Evolutionary conservation across 2,113 vertebrate species (phyloP), one percentile per base, ranked within the genome.

Genomic region (Oenanthe oenanthe): DNA sequence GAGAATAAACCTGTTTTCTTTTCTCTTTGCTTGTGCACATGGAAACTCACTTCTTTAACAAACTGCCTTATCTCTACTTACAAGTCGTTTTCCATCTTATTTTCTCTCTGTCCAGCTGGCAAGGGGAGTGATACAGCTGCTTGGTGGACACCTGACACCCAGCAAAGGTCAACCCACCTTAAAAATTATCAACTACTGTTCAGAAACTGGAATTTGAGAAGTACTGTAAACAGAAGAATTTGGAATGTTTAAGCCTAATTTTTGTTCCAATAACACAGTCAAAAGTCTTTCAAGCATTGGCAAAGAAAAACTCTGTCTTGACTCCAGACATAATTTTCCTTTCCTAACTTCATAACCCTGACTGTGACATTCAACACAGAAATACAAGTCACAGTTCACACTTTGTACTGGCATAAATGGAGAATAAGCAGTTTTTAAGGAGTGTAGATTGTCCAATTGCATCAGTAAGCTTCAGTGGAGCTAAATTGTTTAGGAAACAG

Each of bases 11-110:
- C 9, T 14, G 2, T 16, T 28, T 29, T 60, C 24, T 34, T 16
- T 18, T 7, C 25, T 57, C 71, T 36, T 26, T 50, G 36, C 17
- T 58, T 36, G 4, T 67, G 61, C 20, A 31, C 34, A 25, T 17
- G 25, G 20, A 75, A 42, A 58, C 25, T 67, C 19, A 43, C 17
- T 43, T 51, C 11, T 51, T 67, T 67, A 51, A 26, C 32, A 43
- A 58, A 58, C 14, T 47, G 9, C 12, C n/a, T 47, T 28, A 32
- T 54, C 43, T 85, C 53, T 76, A 53, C 14, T 43, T 32, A 36
- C 0, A 1, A 18, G 21, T 45, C 0, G 28, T 45, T 86, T 76
- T 22, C 10, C 11, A 51, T 28, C 62, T 53, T 22, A 26, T 22
- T 51, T 43, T 51, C 36, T 58, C 26, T 60, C 53, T 45, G 9